phyloP scores from a whole-genome alignment of 2,797 vertebrate genomes.

The Pempheris klunzingeri region DNA sequence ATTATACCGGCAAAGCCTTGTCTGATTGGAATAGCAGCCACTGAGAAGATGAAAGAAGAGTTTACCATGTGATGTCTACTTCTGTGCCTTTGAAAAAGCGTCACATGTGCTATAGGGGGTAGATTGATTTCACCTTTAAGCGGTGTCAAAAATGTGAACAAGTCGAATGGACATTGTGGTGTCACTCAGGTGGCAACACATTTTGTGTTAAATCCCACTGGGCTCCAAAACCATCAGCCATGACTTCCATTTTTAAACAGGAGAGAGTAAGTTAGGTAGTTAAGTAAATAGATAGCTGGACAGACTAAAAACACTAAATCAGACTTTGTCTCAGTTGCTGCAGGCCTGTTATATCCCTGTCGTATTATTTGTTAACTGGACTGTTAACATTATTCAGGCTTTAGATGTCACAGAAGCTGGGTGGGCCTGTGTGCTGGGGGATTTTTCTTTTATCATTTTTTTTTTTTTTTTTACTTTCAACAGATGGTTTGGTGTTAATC shows the following conservation, averaged over 20 bases:
- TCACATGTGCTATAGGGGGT: constrained; percentile 27
- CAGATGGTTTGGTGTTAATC: neutral
- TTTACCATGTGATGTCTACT: constrained; percentile 59
- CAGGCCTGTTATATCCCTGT: neutral
- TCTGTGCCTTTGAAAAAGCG: constrained; percentile 48
- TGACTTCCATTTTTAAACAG: constrained; percentile 1
- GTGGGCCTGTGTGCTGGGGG: neutral
- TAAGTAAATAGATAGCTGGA: neutral
- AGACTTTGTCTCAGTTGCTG: constrained; percentile 6
- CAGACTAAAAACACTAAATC: neutral
- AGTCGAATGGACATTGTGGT: constrained; percentile 40
- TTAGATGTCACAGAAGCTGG: neutral
- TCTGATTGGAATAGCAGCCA: constrained; percentile 60
- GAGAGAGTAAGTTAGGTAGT: neutral
- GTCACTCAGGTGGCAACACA: constrained; percentile 19
- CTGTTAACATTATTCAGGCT: constrained; percentile 13
- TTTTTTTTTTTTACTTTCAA: neutral
- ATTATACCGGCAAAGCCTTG: constrained; percentile 60
- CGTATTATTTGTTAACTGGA: neutral
- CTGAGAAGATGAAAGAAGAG: constrained; percentile 68
- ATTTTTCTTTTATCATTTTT: constrained; percentile 9
- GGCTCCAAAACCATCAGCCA: constrained; percentile 22
- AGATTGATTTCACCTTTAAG: constrained; percentile 55
- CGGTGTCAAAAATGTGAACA: constrained; percentile 47
- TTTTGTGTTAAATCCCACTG: constrained; percentile 24